Evolutionary conservation across 2,888 invertebrate species (phyloP).

Genomic region (Parochlus steinenii): DNA sequence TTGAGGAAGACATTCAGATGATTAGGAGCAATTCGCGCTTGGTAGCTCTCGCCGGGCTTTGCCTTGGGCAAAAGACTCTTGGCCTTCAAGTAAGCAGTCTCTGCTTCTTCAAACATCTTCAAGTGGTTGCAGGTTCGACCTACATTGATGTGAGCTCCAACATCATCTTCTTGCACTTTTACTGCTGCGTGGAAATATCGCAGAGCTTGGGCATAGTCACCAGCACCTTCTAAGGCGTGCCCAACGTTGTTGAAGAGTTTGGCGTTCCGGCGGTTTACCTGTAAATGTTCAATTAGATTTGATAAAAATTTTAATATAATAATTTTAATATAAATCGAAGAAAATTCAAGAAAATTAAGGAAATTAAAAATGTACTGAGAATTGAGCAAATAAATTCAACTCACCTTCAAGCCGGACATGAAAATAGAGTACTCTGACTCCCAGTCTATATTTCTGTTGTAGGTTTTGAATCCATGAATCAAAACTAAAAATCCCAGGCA

Average conservation of each 20-base stretch:
- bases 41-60: slow-evolving; percentile 86
- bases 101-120: slow-evolving; percentile 75
- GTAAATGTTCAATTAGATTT: slow-evolving; percentile 37
- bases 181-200: slow-evolving; percentile 86
- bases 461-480: slow-evolving; percentile 72
- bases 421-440: slow-evolving; percentile 85
- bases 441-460: slow-evolving; percentile 84
- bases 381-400: too few relatives aligned
- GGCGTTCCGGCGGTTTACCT: slow-evolving; percentile 83
- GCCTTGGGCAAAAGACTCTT: slow-evolving; percentile 80
- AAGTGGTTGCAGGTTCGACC: slow-evolving; percentile 88
- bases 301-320: too few relatives aligned
- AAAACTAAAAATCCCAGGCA: slow-evolving; percentile 49
- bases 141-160: slow-evolving; percentile 94
- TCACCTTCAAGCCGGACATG: slow-evolving; percentile 64
- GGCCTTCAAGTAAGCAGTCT: slow-evolving; percentile 79
- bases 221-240: slow-evolving; percentile 73
- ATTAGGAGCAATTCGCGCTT: slow-evolving; percentile 88
- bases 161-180: slow-evolving; percentile 85
- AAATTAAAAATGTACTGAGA: too few relatives aligned
- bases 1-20: slow-evolving; percentile 92
- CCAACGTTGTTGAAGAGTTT: slow-evolving; percentile 96
- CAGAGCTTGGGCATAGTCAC: slow-evolving; percentile 57
- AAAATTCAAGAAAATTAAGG: too few relatives aligned
- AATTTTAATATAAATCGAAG: too few relatives aligned